phyloP scores from a whole-genome alignment of 2,113 vertebrate genomes.

The Dipodomys ordii region DNA sequence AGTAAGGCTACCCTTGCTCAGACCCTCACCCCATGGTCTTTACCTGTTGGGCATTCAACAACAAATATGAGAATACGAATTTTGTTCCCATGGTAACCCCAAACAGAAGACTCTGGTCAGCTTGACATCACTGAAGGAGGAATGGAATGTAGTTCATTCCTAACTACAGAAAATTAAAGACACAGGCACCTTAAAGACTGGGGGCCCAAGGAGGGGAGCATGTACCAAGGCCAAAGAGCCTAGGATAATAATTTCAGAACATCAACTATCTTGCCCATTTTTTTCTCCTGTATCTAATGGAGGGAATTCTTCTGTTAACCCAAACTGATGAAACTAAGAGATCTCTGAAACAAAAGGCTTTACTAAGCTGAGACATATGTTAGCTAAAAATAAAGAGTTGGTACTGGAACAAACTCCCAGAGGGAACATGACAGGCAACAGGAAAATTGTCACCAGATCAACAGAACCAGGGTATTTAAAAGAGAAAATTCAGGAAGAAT shows the following conservation, averaged over 20 bases:
- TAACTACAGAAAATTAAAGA: neutral
- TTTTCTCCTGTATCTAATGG: neutral
- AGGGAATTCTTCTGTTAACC: neutral
- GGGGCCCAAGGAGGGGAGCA: no score
- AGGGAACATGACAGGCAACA: neutral
- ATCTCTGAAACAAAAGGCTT: neutral
- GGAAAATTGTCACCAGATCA: neutral
- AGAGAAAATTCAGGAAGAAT: neutral
- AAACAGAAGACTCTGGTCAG: neutral
- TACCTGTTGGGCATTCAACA: neutral
- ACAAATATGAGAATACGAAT: constrained; percentile 13
- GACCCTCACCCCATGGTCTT: neutral
- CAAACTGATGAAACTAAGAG: neutral
- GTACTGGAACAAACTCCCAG: neutral
- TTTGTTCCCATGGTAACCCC: constrained; percentile 33
- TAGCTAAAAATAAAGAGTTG: neutral
- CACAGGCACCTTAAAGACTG: neutral
- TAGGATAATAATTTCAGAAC: neutral
- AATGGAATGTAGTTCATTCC: neutral
- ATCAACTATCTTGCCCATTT: neutral
- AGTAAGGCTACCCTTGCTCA: neutral
- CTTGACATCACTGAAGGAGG: neutral
- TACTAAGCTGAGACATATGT: neutral
- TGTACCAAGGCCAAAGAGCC: neutral
- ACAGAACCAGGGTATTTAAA: neutral